phyloP scores from a whole-genome alignment of 2,113 vertebrate genomes.

The Salvator merianae region DNA sequence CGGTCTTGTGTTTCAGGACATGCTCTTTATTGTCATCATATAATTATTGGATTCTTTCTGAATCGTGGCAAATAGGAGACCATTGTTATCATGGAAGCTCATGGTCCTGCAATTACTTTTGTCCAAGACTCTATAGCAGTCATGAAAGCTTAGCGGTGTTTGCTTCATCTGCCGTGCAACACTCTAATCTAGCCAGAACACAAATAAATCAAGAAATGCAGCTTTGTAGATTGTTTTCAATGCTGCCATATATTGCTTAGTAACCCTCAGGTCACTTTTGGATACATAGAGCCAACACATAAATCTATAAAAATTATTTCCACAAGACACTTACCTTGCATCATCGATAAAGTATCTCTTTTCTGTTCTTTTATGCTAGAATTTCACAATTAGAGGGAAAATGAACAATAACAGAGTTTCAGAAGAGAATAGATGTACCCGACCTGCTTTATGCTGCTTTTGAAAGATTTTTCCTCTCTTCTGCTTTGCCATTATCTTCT shows the following conservation, averaged over 20 bases:
- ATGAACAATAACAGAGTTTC: slow-evolving; percentile 65
- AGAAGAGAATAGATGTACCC: slow-evolving; percentile 64
- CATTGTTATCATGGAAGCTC: slow-evolving; percentile 60
- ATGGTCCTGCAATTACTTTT: slow-evolving; percentile 67
- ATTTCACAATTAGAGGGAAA: slow-evolving; percentile 73
- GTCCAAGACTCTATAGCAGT: slow-evolving; percentile 57
- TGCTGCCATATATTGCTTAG: slow-evolving; percentile 58
- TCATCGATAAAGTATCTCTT: slow-evolving; percentile 48
- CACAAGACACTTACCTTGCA: slow-evolving; percentile 40
- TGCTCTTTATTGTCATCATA: slow-evolving; percentile 66
- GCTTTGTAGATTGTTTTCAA: slow-evolving; percentile 65
- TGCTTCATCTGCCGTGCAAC: slow-evolving; percentile 57
- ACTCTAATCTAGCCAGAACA: slow-evolving; percentile 70
- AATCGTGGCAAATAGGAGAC: slow-evolving; percentile 57
- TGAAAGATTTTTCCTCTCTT: slow-evolving; percentile 61
- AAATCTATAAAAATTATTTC: slow-evolving; percentile 67
- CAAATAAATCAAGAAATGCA: slow-evolving; percentile 65
- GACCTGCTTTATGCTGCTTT: slow-evolving; percentile 60
- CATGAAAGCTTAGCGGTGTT: slow-evolving; percentile 67
- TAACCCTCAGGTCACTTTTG: slow-evolving; percentile 64
- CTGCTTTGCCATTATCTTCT: slow-evolving; percentile 61
- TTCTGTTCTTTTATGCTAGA: slow-evolving; percentile 65
- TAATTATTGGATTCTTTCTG: slow-evolving; percentile 67
- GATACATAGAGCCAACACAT: slow-evolving; percentile 55
- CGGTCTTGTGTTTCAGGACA: slow-evolving; percentile 47